Conservation (phyloP, 64 coral and sea anemone genomes). For the Montipora capricornis region DNA sequence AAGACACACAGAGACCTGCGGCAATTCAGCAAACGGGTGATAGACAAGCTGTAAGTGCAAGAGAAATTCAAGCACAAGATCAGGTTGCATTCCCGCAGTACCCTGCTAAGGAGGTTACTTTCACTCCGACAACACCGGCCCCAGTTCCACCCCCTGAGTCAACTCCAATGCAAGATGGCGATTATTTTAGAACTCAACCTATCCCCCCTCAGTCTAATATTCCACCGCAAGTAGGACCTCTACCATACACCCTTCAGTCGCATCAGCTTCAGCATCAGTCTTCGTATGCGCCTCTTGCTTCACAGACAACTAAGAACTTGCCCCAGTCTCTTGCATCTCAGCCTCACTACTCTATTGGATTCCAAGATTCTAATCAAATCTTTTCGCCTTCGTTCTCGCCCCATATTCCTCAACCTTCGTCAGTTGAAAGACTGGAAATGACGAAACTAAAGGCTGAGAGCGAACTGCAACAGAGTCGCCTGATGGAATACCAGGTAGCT, state of each 20-base stretch:
- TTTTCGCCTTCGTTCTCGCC: conserved; percentile 25
- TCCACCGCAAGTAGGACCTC: conserved; percentile 18
- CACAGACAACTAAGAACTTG: not conserved
- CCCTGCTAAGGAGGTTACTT: not conserved
- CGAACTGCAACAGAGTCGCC: conserved; percentile 61
- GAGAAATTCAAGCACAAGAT: not conserved
- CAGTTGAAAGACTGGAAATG: conserved; percentile 73
- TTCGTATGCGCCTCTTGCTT: not conserved
- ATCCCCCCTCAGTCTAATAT: not conserved
- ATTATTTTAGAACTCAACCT: conserved; percentile 7
- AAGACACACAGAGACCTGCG: not conserved
- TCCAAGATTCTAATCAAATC: not conserved
- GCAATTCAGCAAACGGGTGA: not conserved
- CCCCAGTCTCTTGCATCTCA: conserved; percentile 23
- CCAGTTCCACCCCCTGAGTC: conserved; percentile 15
- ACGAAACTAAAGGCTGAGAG: conserved; percentile 73
- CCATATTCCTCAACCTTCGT: conserved; percentile 16
- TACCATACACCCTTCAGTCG: conserved; percentile 5
- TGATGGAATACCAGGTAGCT: conserved; percentile 67
- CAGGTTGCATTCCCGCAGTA: not conserved
- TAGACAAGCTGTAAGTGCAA: not conserved
- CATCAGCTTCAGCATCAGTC: conserved; percentile 25
- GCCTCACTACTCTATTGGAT: conserved; percentile 44
- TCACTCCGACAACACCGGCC: not conserved
- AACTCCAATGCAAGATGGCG: not conserved